A percentile compares a stretch with the other conserved stretches of the same genome.
Conservation (phyloP, 2,888 invertebrate species). For the Callyntrura guangdongensis region DNA sequence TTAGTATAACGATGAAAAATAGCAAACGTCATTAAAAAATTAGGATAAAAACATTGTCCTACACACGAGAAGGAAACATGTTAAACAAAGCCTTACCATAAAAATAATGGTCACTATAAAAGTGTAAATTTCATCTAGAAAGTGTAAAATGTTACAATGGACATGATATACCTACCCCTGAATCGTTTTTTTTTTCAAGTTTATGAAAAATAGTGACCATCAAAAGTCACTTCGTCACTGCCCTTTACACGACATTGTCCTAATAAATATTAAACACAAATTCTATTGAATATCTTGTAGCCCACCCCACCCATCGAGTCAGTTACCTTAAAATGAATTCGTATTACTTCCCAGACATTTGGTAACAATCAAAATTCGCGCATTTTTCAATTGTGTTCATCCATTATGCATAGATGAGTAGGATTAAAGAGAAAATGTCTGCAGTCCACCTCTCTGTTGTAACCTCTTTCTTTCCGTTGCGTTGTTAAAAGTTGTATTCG, state of each 20-base stretch:
- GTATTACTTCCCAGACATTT: slow-evolving; percentile 13
- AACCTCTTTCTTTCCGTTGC: neutral
- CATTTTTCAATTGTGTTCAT: neutral
- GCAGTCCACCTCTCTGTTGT: neutral
- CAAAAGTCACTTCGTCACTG: slow-evolving; percentile 45
- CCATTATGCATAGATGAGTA: neutral
- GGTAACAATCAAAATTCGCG: slow-evolving; percentile 9
- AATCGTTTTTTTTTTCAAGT: slow-evolving; percentile 4
- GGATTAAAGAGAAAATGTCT: too few species aligned
- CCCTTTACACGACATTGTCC: slow-evolving; percentile 66
- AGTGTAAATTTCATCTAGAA: neutral
- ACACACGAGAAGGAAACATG: too few species aligned
- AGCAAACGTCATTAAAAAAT: too few species aligned
- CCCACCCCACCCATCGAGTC: slow-evolving; percentile 60
- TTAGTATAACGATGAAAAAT: slow-evolving; percentile 1
- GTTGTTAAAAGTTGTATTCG: neutral
- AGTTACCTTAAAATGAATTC: slow-evolving; percentile 46
- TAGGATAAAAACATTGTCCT: too few species aligned
- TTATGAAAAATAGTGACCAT: slow-evolving; percentile 50
- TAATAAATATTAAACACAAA: slow-evolving; percentile 41
- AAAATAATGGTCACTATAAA: neutral
- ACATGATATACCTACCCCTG: neutral
- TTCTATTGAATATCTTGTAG: slow-evolving; percentile 23
- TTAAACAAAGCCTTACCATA: too few species aligned
- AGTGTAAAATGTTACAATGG: neutral